phyloP scores from a whole-genome alignment of 2,113 vertebrate genomes.

The Peucedramus taeniatus region DNA sequence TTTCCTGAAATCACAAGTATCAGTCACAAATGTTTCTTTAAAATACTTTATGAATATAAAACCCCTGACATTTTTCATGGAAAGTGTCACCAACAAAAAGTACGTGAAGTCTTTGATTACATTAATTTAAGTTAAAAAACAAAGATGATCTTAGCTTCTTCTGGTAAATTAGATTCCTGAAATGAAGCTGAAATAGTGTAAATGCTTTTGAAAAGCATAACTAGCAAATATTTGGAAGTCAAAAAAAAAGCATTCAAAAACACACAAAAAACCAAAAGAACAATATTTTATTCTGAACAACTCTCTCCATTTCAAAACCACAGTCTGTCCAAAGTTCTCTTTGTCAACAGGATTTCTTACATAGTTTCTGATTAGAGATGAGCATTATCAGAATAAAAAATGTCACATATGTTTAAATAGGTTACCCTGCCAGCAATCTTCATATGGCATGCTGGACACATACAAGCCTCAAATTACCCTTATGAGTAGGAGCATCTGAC shows the following conservation, averaged over 20 bases:
- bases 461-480: neutral
- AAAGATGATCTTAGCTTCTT: neutral
- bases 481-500: neutral
- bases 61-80: neutral
- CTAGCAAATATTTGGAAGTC: neutral
- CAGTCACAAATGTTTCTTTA: neutral
- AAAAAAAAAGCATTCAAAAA: neutral
- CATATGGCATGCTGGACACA: fast-evolving
- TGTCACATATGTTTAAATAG: neutral
- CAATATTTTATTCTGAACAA: neutral
- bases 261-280: neutral
- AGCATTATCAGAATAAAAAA: neutral
- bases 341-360: neutral
- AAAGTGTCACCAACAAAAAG: neutral
- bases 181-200: neutral
- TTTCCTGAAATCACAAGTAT: neutral
- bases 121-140: neutral
- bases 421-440: neutral
- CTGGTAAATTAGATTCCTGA: neutral
- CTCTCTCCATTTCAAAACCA: neutral
- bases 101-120: neutral
- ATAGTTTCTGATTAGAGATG: neutral
- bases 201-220: neutral
- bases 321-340: neutral
- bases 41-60: neutral